phyloP scores from a whole-genome alignment of 2,797 vertebrate species.

The Sebastiscus tertius region DNA sequence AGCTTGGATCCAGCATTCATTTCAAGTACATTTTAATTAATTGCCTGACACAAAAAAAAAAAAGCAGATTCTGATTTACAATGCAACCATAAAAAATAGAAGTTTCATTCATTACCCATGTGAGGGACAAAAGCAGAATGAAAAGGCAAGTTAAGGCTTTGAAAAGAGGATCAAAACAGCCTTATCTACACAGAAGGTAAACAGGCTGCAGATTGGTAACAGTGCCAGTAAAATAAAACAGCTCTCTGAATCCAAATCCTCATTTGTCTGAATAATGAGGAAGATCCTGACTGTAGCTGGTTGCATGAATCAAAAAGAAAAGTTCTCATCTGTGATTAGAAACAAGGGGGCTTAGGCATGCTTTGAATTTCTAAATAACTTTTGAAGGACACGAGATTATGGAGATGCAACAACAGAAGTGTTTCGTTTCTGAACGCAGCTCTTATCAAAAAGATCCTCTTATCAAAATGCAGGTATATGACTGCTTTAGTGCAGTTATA shows the following conservation, averaged over 20 bases:
- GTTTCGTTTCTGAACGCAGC: slow-evolving; percentile 16
- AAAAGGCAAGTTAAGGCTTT: slow-evolving; percentile 51
- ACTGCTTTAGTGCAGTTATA: slow-evolving; percentile 5
- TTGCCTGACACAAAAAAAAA: not conserved
- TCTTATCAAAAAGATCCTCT: slow-evolving; percentile 35
- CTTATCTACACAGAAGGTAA: slow-evolving; percentile 63
- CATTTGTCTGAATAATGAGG: slow-evolving; percentile 67
- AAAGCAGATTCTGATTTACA: slow-evolving; percentile 14
- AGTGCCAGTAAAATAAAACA: slow-evolving; percentile 44
- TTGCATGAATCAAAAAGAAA: slow-evolving; percentile 52
- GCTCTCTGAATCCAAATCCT: slow-evolving; percentile 60
- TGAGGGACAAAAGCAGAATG: slow-evolving; percentile 49
- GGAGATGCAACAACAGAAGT: slow-evolving; percentile 22
- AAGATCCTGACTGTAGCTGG: slow-evolving; percentile 35
- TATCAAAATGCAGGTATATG: slow-evolving; percentile 17
- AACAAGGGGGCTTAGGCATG: slow-evolving; percentile 29
- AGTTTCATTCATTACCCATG: slow-evolving; percentile 58
- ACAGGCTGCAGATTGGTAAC: slow-evolving; percentile 50
- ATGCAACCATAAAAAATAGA: slow-evolving; percentile 18
- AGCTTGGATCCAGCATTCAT: not conserved
- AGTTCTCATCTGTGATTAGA: slow-evolving; percentile 55
- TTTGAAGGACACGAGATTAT: slow-evolving; percentile 50
- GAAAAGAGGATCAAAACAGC: slow-evolving; percentile 68
- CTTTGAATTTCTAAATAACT: slow-evolving; percentile 43
- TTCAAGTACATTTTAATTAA: slow-evolving; percentile 33